Base-by-base conservation (phyloP, 2,113 vertebrate species). In the Ophthalmotilapia sp. region DNA sequence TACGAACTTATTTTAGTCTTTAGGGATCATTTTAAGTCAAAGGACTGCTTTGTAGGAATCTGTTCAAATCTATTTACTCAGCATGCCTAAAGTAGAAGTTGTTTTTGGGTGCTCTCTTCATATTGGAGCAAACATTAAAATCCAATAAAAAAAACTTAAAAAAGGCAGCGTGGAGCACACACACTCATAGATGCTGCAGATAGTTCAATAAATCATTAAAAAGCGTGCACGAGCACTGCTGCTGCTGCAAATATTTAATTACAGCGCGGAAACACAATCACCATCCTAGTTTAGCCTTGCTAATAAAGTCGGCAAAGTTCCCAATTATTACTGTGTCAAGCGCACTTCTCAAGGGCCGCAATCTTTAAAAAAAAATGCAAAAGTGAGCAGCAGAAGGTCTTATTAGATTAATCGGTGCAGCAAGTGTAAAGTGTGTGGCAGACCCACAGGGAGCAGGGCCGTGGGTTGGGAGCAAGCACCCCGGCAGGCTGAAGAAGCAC, bases 371-470 rank as follows among this genome's bases (percentile, higher is more conserved):
- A 88, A 83, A 60, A 86, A 82, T 23, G 53, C 31, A 80, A 93
- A 94, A 88, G 36, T 83, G 81, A 91, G 88, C 82, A 87, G 85
- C 88, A 91, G 70, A 94, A 90, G 90, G 85, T 75, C 87, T 89
- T 91, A 91, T 95, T 94, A 96, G 95, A 96, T 96, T 95, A 96
- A 95, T 95, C 88, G 86, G 93, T 90, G 87, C 91, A 94, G 93
- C 92, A 85, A 89, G 90, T 95, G 93, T 93, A 88, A 95, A 94
- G 91, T 91, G 89, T 87, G 90, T 91, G 94, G 91, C 92, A 86
- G 90, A 77, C 91, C 92, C 86, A 38, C 42, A 77, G 95, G 93
- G 91, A 94, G 75, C 83, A 29, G 87, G 90, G 85, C 83, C 82
- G 82, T n/a, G 82, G 80, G 82, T 70, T 79, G 82, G 87, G 89